phyloP scores from a whole-genome alignment of 2,113 vertebrate genomes.

The Eurypyga helias region DNA sequence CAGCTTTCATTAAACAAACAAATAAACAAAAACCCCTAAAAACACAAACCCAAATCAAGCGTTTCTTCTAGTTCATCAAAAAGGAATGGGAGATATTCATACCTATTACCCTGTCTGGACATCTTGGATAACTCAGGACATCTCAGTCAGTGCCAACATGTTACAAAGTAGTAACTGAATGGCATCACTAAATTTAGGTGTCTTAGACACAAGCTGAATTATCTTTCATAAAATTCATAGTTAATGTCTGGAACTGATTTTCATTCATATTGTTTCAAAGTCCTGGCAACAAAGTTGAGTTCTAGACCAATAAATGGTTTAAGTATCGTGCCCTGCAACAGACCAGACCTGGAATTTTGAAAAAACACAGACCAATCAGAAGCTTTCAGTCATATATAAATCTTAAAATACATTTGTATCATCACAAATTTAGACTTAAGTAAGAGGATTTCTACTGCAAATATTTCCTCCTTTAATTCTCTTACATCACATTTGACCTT shows the following conservation, averaged over 20 bases:
- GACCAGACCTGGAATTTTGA: neutral
- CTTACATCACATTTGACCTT: neutral
- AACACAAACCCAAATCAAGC: neutral
- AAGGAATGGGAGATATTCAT: neutral
- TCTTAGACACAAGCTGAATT: neutral
- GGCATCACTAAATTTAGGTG: neutral
- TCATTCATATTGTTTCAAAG: neutral
- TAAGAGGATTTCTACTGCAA: neutral
- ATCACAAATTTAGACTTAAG: neutral
- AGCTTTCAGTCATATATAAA: neutral
- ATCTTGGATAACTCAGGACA: neutral
- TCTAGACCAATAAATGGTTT: neutral
- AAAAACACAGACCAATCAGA: neutral
- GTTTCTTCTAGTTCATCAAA: neutral
- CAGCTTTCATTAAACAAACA: neutral
- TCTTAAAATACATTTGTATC: neutral
- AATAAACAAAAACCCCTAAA: neutral
- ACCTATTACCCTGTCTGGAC: neutral
- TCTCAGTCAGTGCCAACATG: neutral
- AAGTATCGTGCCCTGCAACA: neutral
- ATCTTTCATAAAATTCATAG: neutral
- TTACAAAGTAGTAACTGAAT: neutral
- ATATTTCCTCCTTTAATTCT: neutral
- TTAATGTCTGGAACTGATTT: neutral
- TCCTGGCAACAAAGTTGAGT: neutral